phyloP scores from a whole-genome alignment of 2,797 vertebrate genomes.

The Smutsia temminckii region DNA sequence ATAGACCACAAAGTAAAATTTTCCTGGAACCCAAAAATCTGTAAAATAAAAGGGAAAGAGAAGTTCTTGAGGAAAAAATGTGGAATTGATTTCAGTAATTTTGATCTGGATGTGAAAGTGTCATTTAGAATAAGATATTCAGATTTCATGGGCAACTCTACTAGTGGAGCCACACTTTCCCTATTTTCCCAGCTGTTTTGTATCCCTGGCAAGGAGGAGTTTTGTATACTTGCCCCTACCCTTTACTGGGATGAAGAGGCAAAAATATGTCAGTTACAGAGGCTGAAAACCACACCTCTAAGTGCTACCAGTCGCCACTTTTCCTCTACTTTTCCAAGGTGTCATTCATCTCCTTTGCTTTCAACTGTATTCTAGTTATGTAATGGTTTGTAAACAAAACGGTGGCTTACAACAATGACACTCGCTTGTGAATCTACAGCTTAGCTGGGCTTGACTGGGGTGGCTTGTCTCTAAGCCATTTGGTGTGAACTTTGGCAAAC shows the following conservation, averaged over 20 bases:
- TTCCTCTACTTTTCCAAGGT: not conserved
- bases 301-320: not conserved
- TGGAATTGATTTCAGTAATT: slow-evolving; percentile 1
- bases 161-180: not conserved
- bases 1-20: not conserved
- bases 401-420: not conserved
- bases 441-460: not conserved
- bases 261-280: not conserved
- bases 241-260: not conserved
- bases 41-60: not conserved
- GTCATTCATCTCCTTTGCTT: not conserved
- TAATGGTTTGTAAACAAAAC: not conserved
- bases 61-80: not conserved
- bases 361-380: not conserved
- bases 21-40: not conserved
- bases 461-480: not conserved
- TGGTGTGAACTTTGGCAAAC: not conserved
- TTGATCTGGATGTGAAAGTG: not conserved
- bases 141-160: not conserved
- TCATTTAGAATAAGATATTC: slow-evolving; percentile 5
- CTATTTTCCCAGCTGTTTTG: not conserved
- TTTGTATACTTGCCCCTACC: not conserved
- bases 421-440: not conserved
- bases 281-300: not conserved
- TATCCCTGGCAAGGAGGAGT: not conserved